Evolutionary conservation across 2,797 vertebrate genomes (phyloP).

Genomic region (Bradypodion pumilum): DNA sequence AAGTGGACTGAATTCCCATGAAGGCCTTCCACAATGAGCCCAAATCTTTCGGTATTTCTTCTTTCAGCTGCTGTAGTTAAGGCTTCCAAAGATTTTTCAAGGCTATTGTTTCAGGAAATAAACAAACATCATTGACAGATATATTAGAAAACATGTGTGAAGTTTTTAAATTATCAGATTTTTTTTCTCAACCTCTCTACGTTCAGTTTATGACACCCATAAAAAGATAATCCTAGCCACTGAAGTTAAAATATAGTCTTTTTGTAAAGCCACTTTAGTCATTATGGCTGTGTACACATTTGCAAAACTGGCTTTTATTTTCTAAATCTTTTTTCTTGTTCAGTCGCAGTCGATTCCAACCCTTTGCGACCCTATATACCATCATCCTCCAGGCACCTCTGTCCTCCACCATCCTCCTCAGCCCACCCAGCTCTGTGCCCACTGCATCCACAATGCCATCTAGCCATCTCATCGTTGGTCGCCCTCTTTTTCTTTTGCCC

Average conservation of each 20-base stretch:
- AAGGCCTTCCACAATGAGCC: slow-evolving; percentile 92
- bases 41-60: slow-evolving; percentile 85
- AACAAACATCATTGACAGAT: slow-evolving; percentile 11
- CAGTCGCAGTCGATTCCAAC: too few relatives aligned
- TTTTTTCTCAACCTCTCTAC: neutral
- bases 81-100: slow-evolving; percentile 97
- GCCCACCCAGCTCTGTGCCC: too few relatives aligned
- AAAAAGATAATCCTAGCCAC: neutral
- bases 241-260: neutral
- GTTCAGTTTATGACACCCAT: neutral
- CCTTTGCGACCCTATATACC: too few relatives aligned
- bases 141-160: neutral
- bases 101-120: slow-evolving; percentile 71
- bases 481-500: too few relatives aligned
- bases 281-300: neutral
- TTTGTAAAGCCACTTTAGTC: neutral
- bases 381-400: too few relatives aligned
- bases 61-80: slow-evolving; percentile 90
- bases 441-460: too few relatives aligned
- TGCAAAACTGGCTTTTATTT: neutral
- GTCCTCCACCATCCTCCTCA: too few relatives aligned
- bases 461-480: too few relatives aligned
- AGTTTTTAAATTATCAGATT: neutral
- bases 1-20: slow-evolving; percentile 88
- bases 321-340: too few relatives aligned